Percentiles rank a stretch among this genome's conserved stretches.
These are phyloP conservation scores for Helostoma temminkii DNA, from an alignment of 2,797 vertebrate genomes.

Conservation along the genomic window DNA sequence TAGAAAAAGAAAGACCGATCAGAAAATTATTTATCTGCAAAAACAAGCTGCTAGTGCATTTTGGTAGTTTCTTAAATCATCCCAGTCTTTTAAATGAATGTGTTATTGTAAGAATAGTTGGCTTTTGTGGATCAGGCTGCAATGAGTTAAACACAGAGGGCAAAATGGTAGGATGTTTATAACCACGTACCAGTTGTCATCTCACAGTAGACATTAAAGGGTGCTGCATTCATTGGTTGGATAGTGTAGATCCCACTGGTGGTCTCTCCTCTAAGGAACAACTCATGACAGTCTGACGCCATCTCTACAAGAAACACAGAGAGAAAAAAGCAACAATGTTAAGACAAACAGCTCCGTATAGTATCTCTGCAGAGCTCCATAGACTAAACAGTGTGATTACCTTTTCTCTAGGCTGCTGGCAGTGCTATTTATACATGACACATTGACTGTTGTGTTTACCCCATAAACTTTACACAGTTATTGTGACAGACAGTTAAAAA, in stretches of 20 bases:
- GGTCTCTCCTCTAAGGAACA: conserved; percentile 89
- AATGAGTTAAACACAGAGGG: neutral
- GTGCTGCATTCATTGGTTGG: conserved; percentile 84
- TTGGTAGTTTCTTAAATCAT: neutral
- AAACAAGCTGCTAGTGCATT: conserved; percentile 6
- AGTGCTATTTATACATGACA: conserved; percentile 15
- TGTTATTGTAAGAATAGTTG: conserved; percentile 3
- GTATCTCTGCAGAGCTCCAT: neutral
- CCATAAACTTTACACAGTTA: conserved; percentile 36
- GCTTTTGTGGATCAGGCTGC: neutral
- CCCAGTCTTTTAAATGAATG: neutral
- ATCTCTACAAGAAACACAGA: conserved; percentile 77
- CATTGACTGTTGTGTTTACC: conserved; percentile 5
- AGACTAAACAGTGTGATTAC: conserved; percentile 4
- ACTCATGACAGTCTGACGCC: conserved; percentile 89
- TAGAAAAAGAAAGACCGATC: conserved; percentile 29
- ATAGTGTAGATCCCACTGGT: conserved; percentile 89
- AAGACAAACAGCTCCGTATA: neutral
- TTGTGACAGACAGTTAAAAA: neutral
- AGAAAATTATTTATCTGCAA: neutral
- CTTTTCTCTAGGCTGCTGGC: neutral
- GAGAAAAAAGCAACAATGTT: conserved; percentile 17
- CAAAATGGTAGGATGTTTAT: neutral
- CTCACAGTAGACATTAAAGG: conserved; percentile 91
- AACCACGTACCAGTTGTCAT: conserved; percentile 87